Evolutionary conservation across 2,113 vertebrate genomes (phyloP).

Genomic region (Cyprinus carpio): DNA sequence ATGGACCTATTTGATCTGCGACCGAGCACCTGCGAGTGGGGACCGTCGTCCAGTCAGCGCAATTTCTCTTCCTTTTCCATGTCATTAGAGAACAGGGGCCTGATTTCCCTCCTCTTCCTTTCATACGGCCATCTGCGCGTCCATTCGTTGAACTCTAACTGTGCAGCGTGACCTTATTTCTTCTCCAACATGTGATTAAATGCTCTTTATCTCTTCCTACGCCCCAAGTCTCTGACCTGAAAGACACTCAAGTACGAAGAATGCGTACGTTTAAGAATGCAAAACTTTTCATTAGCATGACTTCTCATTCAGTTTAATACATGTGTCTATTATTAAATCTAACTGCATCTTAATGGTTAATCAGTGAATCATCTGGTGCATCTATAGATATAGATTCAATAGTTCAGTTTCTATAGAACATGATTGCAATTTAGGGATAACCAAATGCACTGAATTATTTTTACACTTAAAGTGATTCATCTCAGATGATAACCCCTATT

Average conservation of each 20-base stretch:
- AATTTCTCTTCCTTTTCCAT: slow-evolving; percentile 65
- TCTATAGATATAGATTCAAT: too few relatives aligned
- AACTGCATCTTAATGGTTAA: too few relatives aligned
- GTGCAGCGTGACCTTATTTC: slow-evolving; percentile 62
- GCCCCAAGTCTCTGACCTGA: background rate
- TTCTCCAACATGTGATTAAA: slow-evolving; percentile 71
- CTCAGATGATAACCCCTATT: too few relatives aligned
- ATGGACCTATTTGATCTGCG: slow-evolving; percentile 65
- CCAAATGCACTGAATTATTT: too few relatives aligned
- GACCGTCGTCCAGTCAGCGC: slow-evolving; percentile 57
- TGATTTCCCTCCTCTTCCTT: slow-evolving; percentile 66
- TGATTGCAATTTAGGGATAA: too few relatives aligned
- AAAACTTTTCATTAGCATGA: too few relatives aligned
- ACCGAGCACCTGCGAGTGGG: slow-evolving; percentile 65
- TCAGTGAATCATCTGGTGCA: too few relatives aligned
- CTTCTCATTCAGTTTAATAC: too few relatives aligned
- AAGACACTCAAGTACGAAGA: slow-evolving; percentile 31
- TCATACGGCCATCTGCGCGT: slow-evolving; percentile 52
- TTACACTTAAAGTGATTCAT: too few relatives aligned
- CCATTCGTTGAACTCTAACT: slow-evolving; percentile 70
- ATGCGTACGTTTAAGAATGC: background rate
- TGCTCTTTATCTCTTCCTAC: slow-evolving; percentile 50
- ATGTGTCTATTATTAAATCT: too few relatives aligned
- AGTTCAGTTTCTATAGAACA: too few relatives aligned
- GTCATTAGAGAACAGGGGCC: slow-evolving; percentile 61